These are phyloP conservation scores for Nomada hirtipes DNA, from an alignment of 2,888 invertebrate species.

Conservation along the genomic window DNA sequence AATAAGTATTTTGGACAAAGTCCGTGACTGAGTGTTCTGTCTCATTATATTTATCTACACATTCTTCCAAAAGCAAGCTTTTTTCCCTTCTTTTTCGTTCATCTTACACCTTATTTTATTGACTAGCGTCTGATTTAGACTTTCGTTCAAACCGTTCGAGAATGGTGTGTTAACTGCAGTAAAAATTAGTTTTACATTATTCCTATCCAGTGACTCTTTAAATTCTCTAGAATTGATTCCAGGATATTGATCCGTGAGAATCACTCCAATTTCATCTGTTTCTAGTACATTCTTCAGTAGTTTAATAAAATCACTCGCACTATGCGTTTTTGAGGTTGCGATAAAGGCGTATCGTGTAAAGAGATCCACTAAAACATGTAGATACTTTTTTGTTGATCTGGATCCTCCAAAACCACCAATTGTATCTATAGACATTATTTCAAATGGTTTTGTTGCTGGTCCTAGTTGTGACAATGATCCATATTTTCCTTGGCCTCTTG, in stretches of 20 bases:
- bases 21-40: slow-evolving; percentile 71
- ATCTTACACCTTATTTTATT: background rate
- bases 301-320: background rate
- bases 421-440: background rate
- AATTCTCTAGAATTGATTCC: background rate
- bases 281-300: no score
- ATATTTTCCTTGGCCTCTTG: background rate
- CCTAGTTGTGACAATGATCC: no score
- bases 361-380: background rate
- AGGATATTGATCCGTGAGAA: background rate
- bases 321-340: background rate
- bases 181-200: background rate
- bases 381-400: background rate
- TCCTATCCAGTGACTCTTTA: slow-evolving; percentile 53
- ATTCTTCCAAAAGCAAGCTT: no score
- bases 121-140: background rate
- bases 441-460: background rate
- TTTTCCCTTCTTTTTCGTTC: background rate
- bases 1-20: slow-evolving; percentile 72
- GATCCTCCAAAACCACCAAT: background rate
- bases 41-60: slow-evolving; percentile 72
- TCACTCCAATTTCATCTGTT: no score
- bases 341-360: background rate
- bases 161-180: background rate
- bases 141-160: no score